phyloP scores from a whole-genome alignment of 2,888 invertebrate species.

The Agriopis leucophaearia region DNA sequence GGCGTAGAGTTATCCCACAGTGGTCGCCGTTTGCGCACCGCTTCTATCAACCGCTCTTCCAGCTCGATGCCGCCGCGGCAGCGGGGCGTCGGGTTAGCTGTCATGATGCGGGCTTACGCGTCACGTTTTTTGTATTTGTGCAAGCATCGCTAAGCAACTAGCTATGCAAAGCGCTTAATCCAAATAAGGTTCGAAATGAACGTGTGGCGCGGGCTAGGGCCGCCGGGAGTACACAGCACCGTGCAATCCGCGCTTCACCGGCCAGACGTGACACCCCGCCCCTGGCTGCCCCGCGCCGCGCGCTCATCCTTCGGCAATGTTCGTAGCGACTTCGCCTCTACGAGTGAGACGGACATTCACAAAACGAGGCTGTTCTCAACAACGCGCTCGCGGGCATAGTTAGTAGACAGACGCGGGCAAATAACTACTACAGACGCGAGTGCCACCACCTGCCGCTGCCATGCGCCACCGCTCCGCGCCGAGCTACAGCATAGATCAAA shows the following conservation, averaged over 20 bases:
- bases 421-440: too few relatives aligned
- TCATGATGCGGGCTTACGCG: not conserved
- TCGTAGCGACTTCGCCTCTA: conserved; percentile 5
- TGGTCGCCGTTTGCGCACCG: conserved; percentile 12
- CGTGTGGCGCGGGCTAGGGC: not conserved
- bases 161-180: not conserved
- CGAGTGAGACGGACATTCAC: not conserved
- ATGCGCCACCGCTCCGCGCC: too few relatives aligned
- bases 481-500: too few relatives aligned
- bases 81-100: not conserved
- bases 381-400: too few relatives aligned
- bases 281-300: not conserved
- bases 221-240: not conserved
- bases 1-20: conserved; percentile 13
- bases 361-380: not conserved
- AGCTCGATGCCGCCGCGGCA: not conserved
- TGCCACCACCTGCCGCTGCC: too few relatives aligned
- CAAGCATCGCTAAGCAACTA: conserved; percentile 5
- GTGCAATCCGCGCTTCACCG: not conserved
- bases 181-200: not conserved
- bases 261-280: not conserved
- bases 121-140: not conserved
- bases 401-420: too few relatives aligned
- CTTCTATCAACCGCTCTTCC: conserved; percentile 16
- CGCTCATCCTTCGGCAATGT: not conserved